Evolutionary conservation across 2,888 invertebrate species (phyloP), one percentile per base, ranked within the genome.

Genomic region (Temnothorax ravouxi): DNA sequence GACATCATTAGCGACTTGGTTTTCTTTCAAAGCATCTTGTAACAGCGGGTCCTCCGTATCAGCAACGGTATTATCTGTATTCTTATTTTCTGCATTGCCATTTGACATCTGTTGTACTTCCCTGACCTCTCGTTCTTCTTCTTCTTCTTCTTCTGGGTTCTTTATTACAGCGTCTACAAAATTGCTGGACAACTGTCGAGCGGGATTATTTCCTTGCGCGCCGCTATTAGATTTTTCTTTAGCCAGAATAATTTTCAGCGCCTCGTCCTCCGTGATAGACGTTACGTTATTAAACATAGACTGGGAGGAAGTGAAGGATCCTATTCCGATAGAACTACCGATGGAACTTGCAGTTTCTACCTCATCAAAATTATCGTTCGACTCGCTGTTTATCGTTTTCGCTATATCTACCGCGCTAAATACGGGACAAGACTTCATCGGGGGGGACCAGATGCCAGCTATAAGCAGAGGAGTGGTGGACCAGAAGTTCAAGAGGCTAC

Each of bases 401-500:
- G 97, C 98, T 9, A 98, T 97, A 95, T 98, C 98, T 50, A 98
- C 95, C 13, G 97, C 97, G 80, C 97, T 96, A 91, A 97, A 96
- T 50, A 97, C 96, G 21, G 98, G 97, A 89, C 97, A 97, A 5
- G 97, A 96, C 93, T 97, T 97, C 93, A 98, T 96, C 11, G 97
- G 97, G 0, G 98, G 97, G 2, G 97, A 96, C 97, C 98, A 98
- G 75, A 98, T 96, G 5, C 98, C 99, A 18, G 98, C 97, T 91
- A 98, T 95, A 93, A 97, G 96, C 56, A 99, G 95, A 0, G 99
- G 97, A 59, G 97, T 97, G 91, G 97, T 97, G 0, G 97, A 97
- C 99, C 99, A 99, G 80, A 97, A 96, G 95, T 99, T 99, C 0
- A 99, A 95, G 38, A 99, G 95, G 93, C 98, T 98, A 76, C 96